Percentiles rank a stretch among this genome's conserved stretches.
Conservation (phyloP, 1,140 invertebrate species). For the Micrasema longulum region DNA sequence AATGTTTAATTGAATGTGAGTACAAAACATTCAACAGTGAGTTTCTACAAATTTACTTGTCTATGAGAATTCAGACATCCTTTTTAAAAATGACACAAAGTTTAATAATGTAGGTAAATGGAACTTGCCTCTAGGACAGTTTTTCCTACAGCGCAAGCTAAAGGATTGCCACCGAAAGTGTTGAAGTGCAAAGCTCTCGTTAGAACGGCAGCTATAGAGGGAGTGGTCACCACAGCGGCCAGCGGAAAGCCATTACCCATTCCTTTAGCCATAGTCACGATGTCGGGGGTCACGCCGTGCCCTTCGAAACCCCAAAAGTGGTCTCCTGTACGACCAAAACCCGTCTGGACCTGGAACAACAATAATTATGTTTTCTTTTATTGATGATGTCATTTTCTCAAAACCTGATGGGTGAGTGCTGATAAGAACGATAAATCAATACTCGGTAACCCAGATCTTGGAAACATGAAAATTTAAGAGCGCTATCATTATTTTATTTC, state of each 20-base stretch:
- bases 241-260: conserved; percentile 95
- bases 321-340: conserved; percentile 94
- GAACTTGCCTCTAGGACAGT: conserved; percentile 85
- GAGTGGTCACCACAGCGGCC: conserved; percentile 92
- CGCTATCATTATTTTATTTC: too few relatives aligned
- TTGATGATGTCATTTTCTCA: too few relatives aligned
- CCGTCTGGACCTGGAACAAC: conserved; percentile 85
- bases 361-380: too few relatives aligned
- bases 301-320: conserved; percentile 95
- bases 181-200: conserved; percentile 90
- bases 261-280: conserved; percentile 91
- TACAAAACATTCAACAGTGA: too few relatives aligned
- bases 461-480: too few relatives aligned
- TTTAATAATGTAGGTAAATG: not conserved
- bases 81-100: too few relatives aligned
- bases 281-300: conserved; percentile 91
- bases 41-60: too few relatives aligned
- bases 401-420: too few relatives aligned
- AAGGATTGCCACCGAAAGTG: conserved; percentile 95
- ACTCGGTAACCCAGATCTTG: too few relatives aligned
- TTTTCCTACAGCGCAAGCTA: conserved; percentile 88
- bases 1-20: too few relatives aligned
- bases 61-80: too few relatives aligned
- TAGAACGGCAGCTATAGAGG: conserved; percentile 83
- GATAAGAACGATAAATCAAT: too few relatives aligned